Conservation (phyloP, 2,888 invertebrate genomes). For the Rapana venosa region DNA sequence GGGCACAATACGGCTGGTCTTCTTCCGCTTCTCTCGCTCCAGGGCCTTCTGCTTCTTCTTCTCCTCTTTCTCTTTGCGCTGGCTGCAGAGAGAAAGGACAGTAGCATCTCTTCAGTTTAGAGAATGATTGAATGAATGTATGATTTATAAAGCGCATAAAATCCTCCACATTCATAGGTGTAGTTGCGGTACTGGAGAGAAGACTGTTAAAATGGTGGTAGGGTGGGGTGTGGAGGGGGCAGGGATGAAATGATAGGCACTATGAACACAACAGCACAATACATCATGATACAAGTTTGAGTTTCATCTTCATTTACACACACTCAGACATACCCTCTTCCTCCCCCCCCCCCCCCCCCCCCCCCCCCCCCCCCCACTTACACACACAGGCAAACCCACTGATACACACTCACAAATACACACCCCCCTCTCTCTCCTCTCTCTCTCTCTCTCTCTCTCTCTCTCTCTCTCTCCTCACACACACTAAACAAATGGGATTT, state of each 20-base stretch:
- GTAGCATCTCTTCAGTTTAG: not conserved
- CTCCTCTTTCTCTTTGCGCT: not conserved
- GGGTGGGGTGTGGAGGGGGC: too few species aligned
- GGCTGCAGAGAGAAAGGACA: not conserved
- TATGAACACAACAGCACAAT: too few species aligned
- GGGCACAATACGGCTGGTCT: conserved; percentile 11
- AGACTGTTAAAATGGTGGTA: too few species aligned
- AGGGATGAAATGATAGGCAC: too few species aligned
- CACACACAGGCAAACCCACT: not conserved
- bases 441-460: not conserved
- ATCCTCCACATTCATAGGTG: too few species aligned
- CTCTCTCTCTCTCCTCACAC: not conserved
- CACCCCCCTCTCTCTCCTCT: not conserved
- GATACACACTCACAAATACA: too few species aligned
- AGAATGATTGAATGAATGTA: too few species aligned
- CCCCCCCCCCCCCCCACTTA: not conserved
- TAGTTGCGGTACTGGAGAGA: too few species aligned
- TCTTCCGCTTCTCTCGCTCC: conserved; percentile 4
- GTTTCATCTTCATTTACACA: not conserved
- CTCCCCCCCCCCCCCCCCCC: not conserved
- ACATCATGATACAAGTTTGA: too few species aligned
- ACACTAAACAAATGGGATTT: too few species aligned
- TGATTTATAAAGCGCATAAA: too few species aligned
- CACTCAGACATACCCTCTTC: not conserved
- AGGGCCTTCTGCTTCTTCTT: conserved; percentile 2